Base-by-base conservation (phyloP, 2,888 invertebrate species). In the Xestia ashworthii region DNA sequence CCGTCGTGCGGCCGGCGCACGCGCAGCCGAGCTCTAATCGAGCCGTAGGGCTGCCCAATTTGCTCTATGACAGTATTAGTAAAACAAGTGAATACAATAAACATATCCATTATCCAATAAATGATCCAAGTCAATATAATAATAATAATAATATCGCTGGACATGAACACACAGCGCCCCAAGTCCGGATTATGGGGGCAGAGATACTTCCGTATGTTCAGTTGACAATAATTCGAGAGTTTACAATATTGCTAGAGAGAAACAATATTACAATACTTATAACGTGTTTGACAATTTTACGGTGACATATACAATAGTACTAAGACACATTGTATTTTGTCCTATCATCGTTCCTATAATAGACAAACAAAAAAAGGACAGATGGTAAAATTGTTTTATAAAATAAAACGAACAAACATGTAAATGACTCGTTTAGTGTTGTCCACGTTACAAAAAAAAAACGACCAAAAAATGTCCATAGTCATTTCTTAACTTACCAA, bases 1-100 rank as follows among this genome's bases (percentile, higher is more conserved):
- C 90, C 87, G 88, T 87, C 85, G 79, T 82, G 76, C 75, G 73
- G 74, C 68, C 79, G 78, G 79, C 90, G 88, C 76, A 70, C 65
- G 86, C 89, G 82, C 87, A 80, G 70, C 64, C 74, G 74, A 78
- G 84, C 62, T 78, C 77, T 9, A 19, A 81, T 83, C 75, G 38
- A 32, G 11, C 19, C 0, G 11, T 74, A 88, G 88, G 88, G 88
- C 67, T 89, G 81, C 0, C 50, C 9, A 25, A 22, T 22, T 53
- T 22, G 3, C 5, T 38, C 5, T 19, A 32, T 48, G 5, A 12
- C 11, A 25, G 16, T 25, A 9, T 11, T 25, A 48, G 9, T 74
- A 32, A 75, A 55, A 6, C 16, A 32, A 44, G 32, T 44, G 22
- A 55, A 22, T 6, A 9, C 22, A 22, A 22, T 53, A 53, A 53